phyloP scores from a whole-genome alignment of 1,140 invertebrate genomes.

The Aphidius gifuensis region DNA sequence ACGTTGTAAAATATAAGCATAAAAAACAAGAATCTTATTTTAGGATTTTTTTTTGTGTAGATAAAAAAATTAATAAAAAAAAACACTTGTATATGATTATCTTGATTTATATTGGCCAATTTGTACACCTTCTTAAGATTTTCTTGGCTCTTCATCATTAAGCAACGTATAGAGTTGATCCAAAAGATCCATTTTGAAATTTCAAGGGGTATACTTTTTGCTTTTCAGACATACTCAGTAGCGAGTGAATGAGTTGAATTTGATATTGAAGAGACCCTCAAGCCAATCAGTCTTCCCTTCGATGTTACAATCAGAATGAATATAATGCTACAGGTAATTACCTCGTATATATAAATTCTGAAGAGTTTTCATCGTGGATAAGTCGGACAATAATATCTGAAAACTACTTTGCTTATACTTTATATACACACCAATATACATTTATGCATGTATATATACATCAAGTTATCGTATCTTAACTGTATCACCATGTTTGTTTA shows the following conservation, averaged over 20 bases:
- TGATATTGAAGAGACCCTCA: not conserved
- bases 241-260: constrained; percentile 3
- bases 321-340: constrained; percentile 24
- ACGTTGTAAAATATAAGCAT: no score
- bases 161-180: not conserved
- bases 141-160: constrained; percentile 3
- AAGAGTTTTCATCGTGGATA: not conserved
- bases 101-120: constrained; percentile 3
- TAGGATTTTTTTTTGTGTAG: no score
- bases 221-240: constrained; percentile 4
- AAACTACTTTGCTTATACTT: not conserved
- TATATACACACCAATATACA: no score
- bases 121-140: constrained; percentile 1
- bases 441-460: no score
- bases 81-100: no score
- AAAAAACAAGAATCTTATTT: no score
- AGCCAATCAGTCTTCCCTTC: constrained; percentile 14
- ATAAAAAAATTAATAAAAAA: no score
- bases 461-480: no score
- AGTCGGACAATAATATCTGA: constrained; percentile 16
- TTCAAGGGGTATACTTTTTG: not conserved
- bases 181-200: no score
- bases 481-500: constrained; percentile 1
- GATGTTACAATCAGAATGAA: not conserved
- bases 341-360: not conserved